phyloP scores from a whole-genome alignment of 2,888 invertebrate species.

The Agrochola lota region DNA sequence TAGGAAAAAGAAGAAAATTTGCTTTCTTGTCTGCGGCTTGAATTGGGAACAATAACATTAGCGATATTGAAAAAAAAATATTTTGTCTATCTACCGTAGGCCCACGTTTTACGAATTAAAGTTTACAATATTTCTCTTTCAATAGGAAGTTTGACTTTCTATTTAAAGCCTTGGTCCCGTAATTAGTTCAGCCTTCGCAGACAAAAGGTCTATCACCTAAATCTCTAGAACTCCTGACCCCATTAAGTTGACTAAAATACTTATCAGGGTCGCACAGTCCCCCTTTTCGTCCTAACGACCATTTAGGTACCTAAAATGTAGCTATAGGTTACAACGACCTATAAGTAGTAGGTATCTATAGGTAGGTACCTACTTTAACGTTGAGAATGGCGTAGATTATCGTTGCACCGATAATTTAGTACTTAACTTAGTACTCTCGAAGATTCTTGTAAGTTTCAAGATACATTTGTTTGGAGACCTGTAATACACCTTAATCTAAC shows the following conservation, averaged over 20 bases:
- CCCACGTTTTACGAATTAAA: neutral
- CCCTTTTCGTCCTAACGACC: conserved; percentile 22
- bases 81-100: too few species aligned
- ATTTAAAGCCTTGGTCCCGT: conserved; percentile 9
- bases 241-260: conserved; percentile 41
- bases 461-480: neutral
- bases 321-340: conserved; percentile 9
- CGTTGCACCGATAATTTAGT: conserved; percentile 3
- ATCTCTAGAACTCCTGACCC: conserved; percentile 28
- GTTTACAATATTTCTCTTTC: neutral
- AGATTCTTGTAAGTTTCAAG: neutral
- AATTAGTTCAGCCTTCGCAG: conserved; percentile 21
- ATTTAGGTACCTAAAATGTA: conserved; percentile 22
- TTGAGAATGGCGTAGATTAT: neutral
- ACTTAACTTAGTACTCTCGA: neutral
- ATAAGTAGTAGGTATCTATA: neutral
- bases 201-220: conserved; percentile 38
- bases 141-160: neutral
- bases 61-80: neutral
- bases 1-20: neutral
- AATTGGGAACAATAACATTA: neutral
- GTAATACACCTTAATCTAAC: neutral
- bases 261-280: conserved; percentile 36
- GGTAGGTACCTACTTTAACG: neutral
- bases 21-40: neutral